Evolutionary conservation across 2,888 invertebrate genomes (phyloP).

Genomic region (Pyrgus malvae): DNA sequence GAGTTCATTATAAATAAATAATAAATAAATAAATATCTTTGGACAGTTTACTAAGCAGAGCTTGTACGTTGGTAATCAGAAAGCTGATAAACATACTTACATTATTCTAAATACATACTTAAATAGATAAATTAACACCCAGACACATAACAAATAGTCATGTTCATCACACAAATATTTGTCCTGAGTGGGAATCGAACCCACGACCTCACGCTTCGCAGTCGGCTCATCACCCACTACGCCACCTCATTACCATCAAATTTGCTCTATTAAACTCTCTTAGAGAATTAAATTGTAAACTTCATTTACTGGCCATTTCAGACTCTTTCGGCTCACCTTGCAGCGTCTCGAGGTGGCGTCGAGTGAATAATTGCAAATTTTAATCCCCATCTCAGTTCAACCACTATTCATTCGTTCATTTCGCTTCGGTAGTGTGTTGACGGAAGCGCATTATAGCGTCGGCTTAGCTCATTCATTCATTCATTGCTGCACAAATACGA

Average conservation of each 20-base stretch:
- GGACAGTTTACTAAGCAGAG: too few relatives aligned
- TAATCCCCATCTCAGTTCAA: conserved; percentile 14
- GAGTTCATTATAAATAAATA: too few relatives aligned
- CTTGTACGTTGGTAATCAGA: too few relatives aligned
- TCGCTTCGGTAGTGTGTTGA: neutral
- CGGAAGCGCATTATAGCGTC: neutral
- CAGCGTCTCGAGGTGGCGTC: conserved; percentile 11
- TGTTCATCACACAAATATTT: too few relatives aligned
- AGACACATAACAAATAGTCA: too few relatives aligned
- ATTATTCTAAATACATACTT: too few relatives aligned
- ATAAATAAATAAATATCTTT: too few relatives aligned
- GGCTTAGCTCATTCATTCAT: neutral
- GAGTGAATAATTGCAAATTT: conserved; percentile 22
- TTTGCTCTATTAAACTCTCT: neutral
- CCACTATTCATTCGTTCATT: neutral
- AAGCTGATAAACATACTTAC: too few relatives aligned
- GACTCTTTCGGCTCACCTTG: neutral
- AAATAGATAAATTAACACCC: too few relatives aligned
- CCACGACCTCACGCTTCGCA: too few relatives aligned
- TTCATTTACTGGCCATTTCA: neutral
- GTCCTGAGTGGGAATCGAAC: too few relatives aligned
- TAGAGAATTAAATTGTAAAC: conserved; percentile 1
- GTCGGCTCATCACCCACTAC: too few relatives aligned
- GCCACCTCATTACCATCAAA: neutral
- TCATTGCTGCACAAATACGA: neutral